Conservation (phyloP, 1,140 invertebrate species). For the Lepidurus apus region DNA sequence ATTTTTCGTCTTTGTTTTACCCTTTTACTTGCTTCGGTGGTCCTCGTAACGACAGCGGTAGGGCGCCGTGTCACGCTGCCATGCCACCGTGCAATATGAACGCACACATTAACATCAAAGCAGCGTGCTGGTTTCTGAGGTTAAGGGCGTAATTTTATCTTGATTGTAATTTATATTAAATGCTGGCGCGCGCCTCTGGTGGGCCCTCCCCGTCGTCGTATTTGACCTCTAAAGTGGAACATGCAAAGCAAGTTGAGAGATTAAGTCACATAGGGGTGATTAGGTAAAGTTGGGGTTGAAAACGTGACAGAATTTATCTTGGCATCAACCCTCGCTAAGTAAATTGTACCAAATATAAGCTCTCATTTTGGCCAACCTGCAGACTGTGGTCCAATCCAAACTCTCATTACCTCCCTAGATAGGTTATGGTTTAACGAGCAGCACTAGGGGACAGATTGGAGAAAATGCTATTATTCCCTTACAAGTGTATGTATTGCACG, state of each 20-base stretch:
- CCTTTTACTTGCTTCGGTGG: constrained; percentile 14
- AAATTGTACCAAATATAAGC: background rate
- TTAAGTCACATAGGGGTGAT: constrained; percentile 21
- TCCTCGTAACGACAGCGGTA: constrained; percentile 14
- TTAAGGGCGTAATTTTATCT: background rate
- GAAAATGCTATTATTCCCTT: background rate
- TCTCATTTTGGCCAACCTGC: background rate
- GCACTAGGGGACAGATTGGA: background rate
- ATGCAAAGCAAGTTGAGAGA: constrained; percentile 1
- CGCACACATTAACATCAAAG: constrained; percentile 11
- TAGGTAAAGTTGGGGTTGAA: background rate
- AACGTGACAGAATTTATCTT: background rate
- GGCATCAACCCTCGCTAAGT: background rate
- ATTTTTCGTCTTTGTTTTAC: background rate
- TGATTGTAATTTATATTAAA: constrained; percentile 11
- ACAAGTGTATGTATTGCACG: background rate
- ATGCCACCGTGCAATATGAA: constrained; percentile 14
- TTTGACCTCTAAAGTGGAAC: constrained; percentile 11
- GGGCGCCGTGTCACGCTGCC: background rate
- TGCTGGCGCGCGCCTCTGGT: constrained; percentile 16
- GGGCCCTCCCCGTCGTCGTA: background rate
- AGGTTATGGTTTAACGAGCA: background rate
- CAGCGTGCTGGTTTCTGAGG: background rate
- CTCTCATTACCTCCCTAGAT: background rate
- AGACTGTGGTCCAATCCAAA: background rate